Evolutionary conservation across 37 sponge, comb jelly and placozoan genomes (phyloP), one percentile per base, ranked within the genome.

Genomic region (Dysidea cf. avara): DNA sequence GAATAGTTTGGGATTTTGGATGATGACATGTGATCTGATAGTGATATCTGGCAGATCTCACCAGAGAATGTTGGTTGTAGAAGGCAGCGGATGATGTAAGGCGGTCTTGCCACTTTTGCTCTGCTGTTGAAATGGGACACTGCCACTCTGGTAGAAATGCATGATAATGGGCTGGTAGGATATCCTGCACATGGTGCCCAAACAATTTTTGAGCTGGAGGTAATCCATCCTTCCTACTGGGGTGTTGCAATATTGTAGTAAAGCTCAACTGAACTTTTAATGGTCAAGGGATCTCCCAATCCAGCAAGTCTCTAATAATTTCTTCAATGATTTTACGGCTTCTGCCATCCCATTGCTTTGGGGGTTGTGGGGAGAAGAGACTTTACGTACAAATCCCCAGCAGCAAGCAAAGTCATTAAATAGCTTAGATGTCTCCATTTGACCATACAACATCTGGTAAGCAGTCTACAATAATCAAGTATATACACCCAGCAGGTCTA

Each of bases 361-460:
- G 16, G 52, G 52, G 52, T 49, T 18, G 52, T 49, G 16, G 13
- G 52, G 16, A 13, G 52, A 49, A 18, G 52, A 49, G 13, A 16
- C 16, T 13, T 16, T 13, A 16, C 16, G 52, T 49, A 18, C 16
- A 16, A 49, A 49, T 49, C 52, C 52, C 52, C 52, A 49, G 16
- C 16, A 13, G 13, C 16, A 16, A 49, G 52, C 13, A 49, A 16
- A 18, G 16, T 13, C 52, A 18, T 13, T 18, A 49, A 13, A 49
- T 49, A 18, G 13, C 16, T 13, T 13, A 49, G 13, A 18, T 49
- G 52, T 18, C 52, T 49, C 16, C 52, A 36, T 73, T 61, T 29
- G 56, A 71, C 74, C 71, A 70, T 5, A 70, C 22, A 3, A 70
- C 56, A 56, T 70, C 71, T 32, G 71, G 71, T 24, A 53, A 35